Conservation (phyloP, 2,888 invertebrate species). For the Frankliniella intonsa region DNA sequence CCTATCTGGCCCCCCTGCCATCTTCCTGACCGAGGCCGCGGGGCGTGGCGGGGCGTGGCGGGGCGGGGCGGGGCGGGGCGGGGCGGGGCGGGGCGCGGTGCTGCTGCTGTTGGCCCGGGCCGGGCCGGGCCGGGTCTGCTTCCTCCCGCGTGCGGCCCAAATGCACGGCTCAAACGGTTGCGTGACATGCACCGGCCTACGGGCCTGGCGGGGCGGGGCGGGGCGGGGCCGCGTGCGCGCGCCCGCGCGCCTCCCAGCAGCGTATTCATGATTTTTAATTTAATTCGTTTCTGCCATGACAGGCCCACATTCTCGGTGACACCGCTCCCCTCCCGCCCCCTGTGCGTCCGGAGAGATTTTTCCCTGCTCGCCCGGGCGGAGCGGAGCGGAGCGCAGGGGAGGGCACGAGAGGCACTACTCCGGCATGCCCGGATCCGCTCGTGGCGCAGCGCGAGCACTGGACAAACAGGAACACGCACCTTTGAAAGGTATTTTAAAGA, state of each 20-base stretch:
- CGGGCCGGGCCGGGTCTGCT: not conserved
- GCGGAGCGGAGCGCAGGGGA: no score
- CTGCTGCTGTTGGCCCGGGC: no score
- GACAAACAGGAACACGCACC: no score
- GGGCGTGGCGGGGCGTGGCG: no score
- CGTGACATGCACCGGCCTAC: slow-evolving; percentile 10
- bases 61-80: no score
- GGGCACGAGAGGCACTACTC: no score
- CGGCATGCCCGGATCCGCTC: no score
- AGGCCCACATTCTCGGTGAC: slow-evolving; percentile 2
- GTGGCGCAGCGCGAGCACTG: no score
- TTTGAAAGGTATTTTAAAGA: no score
- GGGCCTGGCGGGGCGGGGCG: not conserved
- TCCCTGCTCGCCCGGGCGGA: not conserved
- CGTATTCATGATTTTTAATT: slow-evolving; percentile 22
- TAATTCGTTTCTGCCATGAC: slow-evolving; percentile 25
- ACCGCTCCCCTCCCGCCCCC: not conserved
- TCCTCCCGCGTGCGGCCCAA: not conserved
- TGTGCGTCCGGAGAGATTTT: not conserved
- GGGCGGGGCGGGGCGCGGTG: no score
- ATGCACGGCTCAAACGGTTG: not conserved
- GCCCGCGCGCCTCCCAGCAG: not conserved
- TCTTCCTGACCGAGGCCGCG: no score
- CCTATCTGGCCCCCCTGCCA: not conserved
- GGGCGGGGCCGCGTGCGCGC: not conserved